Evolutionary conservation across 2,888 invertebrate genomes (phyloP).

Genomic region (Eilema caniola): DNA sequence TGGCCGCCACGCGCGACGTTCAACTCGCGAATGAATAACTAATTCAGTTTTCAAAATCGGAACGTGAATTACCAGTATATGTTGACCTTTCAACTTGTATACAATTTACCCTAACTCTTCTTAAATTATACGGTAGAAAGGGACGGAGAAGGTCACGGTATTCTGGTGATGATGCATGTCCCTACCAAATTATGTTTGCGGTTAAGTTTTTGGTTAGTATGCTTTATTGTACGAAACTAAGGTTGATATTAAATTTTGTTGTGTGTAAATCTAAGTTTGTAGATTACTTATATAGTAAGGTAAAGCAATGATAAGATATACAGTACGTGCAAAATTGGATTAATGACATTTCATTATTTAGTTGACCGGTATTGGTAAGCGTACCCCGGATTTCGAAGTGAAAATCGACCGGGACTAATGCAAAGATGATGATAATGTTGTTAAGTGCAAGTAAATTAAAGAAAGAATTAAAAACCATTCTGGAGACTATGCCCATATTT

Average conservation of each 20-base stretch:
- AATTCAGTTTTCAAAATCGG: conserved; percentile 80
- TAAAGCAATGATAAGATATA: conserved; percentile 80
- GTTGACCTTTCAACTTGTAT: conserved; percentile 57
- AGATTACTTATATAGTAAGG: conserved; percentile 72
- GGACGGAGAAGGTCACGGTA: conserved; percentile 56
- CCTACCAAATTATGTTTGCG: conserved; percentile 43
- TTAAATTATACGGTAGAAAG: conserved; percentile 35
- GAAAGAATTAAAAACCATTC: no score
- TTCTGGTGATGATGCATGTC: conserved; percentile 49
- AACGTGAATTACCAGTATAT: conserved; percentile 59
- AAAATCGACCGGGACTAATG: no score
- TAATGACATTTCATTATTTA: not conserved
- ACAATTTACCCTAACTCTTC: conserved; percentile 40
- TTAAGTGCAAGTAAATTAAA: no score
- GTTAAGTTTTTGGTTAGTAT: conserved; percentile 24
- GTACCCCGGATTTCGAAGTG: no score
- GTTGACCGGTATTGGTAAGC: no score
- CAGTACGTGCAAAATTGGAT: conserved; percentile 57
- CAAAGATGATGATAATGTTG: no score
- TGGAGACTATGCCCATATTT: no score
- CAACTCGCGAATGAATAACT: conserved; percentile 77
- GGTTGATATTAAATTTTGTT: conserved; percentile 29
- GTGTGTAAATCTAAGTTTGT: conserved; percentile 54
- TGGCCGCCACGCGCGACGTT: conserved; percentile 63
- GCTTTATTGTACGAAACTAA: conserved; percentile 37